These are phyloP conservation scores for Zonitis immaculata DNA, from an alignment of 2,888 invertebrate species.

Conservation along the genomic window DNA sequence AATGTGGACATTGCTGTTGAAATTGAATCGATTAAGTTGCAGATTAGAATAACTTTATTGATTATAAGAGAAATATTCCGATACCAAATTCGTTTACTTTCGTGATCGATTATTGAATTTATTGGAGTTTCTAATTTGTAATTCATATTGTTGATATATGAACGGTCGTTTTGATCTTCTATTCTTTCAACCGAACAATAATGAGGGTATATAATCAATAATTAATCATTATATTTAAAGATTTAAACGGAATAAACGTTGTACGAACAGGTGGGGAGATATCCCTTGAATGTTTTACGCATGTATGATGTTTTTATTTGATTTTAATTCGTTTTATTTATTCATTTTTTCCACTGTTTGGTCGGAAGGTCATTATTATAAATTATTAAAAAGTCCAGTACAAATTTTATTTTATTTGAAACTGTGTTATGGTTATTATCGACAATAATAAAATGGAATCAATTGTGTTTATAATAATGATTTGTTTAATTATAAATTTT, in stretches of 20 bases:
- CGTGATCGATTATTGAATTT: too few relatives aligned
- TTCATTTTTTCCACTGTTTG: too few relatives aligned
- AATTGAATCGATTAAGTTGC: too few relatives aligned
- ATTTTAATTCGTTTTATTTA: conserved; percentile 33
- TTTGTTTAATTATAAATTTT: conserved; percentile 9
- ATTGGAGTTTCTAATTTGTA: too few relatives aligned
- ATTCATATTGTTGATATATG: neutral
- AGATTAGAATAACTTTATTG: too few relatives aligned
- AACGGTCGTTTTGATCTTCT: neutral
- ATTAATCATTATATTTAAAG: too few relatives aligned
- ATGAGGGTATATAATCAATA: neutral
- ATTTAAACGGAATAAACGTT: too few relatives aligned
- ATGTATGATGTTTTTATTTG: conserved; percentile 39
- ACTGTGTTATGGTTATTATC: conserved; percentile 20
- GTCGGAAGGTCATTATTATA: conserved; percentile 39
- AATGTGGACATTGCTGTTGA: too few relatives aligned
- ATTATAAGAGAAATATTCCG: too few relatives aligned
- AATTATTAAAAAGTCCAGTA: conserved; percentile 29
- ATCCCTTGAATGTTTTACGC: conserved; percentile 33
- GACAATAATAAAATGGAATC: conserved; percentile 25
- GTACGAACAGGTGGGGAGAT: conserved; percentile 11
- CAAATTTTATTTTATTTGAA: conserved; percentile 31
- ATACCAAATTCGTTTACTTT: too few relatives aligned
- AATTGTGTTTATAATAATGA: conserved; percentile 16
- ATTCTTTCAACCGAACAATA: neutral